Evolutionary conservation across 2,888 invertebrate genomes (phyloP).

Genomic region (Synergus itoensis): DNA sequence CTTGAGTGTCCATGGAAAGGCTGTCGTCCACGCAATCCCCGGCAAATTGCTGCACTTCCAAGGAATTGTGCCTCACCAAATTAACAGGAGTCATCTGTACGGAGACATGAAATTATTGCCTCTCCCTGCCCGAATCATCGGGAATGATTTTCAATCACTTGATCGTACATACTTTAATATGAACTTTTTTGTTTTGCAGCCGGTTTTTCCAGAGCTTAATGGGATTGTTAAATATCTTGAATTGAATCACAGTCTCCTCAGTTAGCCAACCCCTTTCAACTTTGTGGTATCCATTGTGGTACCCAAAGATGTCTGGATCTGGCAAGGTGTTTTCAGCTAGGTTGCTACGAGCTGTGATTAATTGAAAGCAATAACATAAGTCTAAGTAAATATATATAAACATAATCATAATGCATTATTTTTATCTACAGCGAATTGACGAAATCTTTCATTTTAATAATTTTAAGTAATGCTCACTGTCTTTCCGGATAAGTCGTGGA

Average conservation of each 20-base stretch:
- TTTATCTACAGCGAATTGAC: not conserved
- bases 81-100: slow-evolving; percentile 84
- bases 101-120: slow-evolving; percentile 37
- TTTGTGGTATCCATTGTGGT: slow-evolving; percentile 80
- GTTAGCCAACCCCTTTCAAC: slow-evolving; percentile 92
- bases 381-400: slow-evolving; percentile 45
- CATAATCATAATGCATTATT: not conserved
- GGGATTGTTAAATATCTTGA: slow-evolving; percentile 90
- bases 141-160: slow-evolving; percentile 24
- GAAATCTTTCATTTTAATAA: slow-evolving; percentile 18
- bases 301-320: slow-evolving; percentile 84
- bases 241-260: slow-evolving; percentile 89
- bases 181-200: slow-evolving; percentile 83
- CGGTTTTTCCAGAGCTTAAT: slow-evolving; percentile 88
- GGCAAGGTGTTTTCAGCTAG: slow-evolving; percentile 73
- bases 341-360: slow-evolving; percentile 67
- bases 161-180: slow-evolving; percentile 81
- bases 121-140: not conserved
- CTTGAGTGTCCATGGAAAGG: slow-evolving; percentile 78
- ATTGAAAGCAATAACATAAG: not conserved
- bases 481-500: slow-evolving; percentile 82
- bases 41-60: slow-evolving; percentile 73
- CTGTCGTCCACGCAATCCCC: slow-evolving; percentile 75
- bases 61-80: slow-evolving; percentile 78
- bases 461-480: slow-evolving; percentile 68